Conservation (phyloP, 2,113 vertebrate genomes). For the Amblyornis subalaris region DNA sequence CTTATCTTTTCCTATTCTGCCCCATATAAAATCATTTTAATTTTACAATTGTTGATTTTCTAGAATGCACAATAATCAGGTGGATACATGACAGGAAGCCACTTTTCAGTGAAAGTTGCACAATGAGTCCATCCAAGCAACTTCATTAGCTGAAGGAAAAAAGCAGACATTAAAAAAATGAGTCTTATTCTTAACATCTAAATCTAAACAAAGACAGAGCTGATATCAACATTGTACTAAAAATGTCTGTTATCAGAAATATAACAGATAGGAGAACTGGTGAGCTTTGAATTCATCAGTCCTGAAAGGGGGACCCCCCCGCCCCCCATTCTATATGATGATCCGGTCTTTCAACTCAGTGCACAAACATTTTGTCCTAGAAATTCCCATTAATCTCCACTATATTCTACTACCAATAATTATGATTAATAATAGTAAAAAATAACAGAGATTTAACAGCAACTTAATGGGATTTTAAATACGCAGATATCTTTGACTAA, state of each 20-base stretch:
- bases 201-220: background rate
- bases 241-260: background rate
- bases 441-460: background rate
- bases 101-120: constrained; percentile 90
- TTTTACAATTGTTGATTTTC: constrained; percentile 49
- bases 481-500: background rate
- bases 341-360: background rate
- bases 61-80: constrained; percentile 91
- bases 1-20: constrained; percentile 54
- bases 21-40: constrained; percentile 66
- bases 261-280: background rate
- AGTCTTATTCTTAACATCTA: background rate
- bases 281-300: background rate
- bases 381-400: background rate
- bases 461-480: background rate
- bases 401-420: background rate
- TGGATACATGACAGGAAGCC: constrained; percentile 95
- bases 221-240: background rate
- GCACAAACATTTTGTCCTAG: background rate
- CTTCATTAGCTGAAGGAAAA: constrained; percentile 84
- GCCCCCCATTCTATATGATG: background rate
- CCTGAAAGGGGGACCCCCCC: background rate
- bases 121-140: constrained; percentile 92
- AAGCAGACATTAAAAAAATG: background rate
- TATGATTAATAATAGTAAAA: background rate